Conservation (phyloP, 2,113 vertebrate genomes). For the Cheirogaleus medius region DNA sequence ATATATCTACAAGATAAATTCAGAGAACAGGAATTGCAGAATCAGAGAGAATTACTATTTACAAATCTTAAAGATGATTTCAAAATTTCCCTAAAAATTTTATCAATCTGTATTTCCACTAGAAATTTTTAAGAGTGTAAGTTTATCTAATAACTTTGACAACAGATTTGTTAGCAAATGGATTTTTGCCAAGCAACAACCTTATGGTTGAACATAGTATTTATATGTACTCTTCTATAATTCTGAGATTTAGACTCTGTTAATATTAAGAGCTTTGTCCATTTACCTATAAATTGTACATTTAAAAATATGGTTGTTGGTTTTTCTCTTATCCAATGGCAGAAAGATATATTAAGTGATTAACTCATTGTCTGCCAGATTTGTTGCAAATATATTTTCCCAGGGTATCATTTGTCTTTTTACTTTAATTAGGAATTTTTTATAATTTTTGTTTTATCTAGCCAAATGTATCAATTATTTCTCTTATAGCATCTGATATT, state of each 20-base stretch:
- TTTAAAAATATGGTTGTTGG: not conserved
- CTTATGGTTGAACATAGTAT: not conserved
- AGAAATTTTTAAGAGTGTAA: not conserved
- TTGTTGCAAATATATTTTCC: not conserved
- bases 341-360: not conserved
- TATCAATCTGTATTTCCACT: not conserved
- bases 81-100: not conserved
- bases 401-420: not conserved
- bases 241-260: not conserved
- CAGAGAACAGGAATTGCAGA: not conserved
- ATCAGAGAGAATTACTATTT: not conserved
- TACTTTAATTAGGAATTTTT: not conserved
- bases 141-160: not conserved
- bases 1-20: not conserved
- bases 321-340: not conserved
- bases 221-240: not conserved
- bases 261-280: not conserved
- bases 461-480: not conserved
- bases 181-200: not conserved
- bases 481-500: not conserved
- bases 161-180: not conserved
- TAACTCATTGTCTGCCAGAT: not conserved
- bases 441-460: not conserved
- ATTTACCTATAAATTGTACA: not conserved
- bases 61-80: not conserved